A percentile compares a stretch with the other conserved stretches of the same genome.
These are phyloP conservation scores for Sphaeramia orbicularis DNA, from an alignment of 2,797 vertebrate genomes.

Conservation along the genomic window DNA sequence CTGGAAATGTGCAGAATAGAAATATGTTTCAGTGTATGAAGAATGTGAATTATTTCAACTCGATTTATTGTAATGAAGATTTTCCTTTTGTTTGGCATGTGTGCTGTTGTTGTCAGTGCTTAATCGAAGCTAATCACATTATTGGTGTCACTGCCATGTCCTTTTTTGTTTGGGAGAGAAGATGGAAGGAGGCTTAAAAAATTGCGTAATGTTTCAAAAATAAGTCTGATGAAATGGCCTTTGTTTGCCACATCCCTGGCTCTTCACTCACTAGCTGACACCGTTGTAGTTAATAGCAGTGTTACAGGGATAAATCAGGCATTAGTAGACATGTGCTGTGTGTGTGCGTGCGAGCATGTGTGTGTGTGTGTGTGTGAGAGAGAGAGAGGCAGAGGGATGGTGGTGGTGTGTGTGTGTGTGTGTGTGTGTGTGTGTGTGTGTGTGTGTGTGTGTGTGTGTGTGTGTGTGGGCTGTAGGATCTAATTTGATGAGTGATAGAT, in stretches of 20 bases:
- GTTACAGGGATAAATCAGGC: conserved; percentile 67
- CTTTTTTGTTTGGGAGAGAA: conserved; percentile 56
- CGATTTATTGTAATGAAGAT: neutral
- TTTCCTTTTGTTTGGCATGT: conserved; percentile 7
- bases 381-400: conserved; percentile 4
- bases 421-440: neutral
- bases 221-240: conserved; percentile 71
- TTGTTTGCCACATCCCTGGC: conserved; percentile 56
- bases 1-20: conserved; percentile 15
- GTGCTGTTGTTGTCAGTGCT: conserved; percentile 33
- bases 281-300: conserved; percentile 59
- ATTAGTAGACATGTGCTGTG: conserved; percentile 40
- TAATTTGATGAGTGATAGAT: conserved; percentile 76
- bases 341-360: conserved; percentile 19
- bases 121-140: conserved; percentile 65
- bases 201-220: conserved; percentile 72
- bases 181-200: conserved; percentile 38
- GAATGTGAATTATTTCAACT: conserved; percentile 5
- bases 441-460: conserved; percentile 24
- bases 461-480: conserved; percentile 34
- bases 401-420: conserved; percentile 20
- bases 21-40: conserved; percentile 6
- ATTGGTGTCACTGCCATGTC: conserved; percentile 49
- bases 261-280: conserved; percentile 61
- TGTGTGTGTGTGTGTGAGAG: conserved; percentile 10